phyloP scores from a whole-genome alignment of 2,113 vertebrate species.

The Rutilus rutilus region DNA sequence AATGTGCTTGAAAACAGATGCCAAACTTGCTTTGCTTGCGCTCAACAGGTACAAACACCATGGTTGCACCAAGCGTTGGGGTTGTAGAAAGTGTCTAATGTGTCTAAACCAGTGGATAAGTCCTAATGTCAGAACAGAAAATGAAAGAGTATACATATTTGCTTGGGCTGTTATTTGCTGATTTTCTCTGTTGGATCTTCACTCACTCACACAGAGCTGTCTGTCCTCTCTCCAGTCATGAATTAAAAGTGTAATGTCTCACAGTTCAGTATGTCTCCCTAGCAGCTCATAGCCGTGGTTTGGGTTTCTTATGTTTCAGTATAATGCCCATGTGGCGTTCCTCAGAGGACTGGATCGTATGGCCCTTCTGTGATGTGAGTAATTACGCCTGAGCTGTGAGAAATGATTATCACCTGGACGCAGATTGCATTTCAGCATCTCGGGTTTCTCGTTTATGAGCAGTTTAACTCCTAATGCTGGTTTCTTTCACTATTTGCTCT shows the following conservation, averaged over 20 bases:
- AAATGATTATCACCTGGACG: constrained; percentile 54
- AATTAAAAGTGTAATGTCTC: constrained; percentile 40
- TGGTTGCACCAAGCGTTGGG: not conserved
- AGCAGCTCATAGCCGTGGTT: not conserved
- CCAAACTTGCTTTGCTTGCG: not conserved
- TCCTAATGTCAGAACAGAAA: not conserved
- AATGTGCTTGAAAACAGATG: constrained; percentile 2
- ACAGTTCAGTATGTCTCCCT: constrained; percentile 28
- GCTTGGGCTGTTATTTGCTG: not conserved
- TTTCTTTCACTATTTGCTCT: not conserved
- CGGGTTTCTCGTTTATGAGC: constrained; percentile 33
- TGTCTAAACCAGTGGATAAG: not conserved
- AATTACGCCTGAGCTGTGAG: constrained; percentile 44
- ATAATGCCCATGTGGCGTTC: constrained; percentile 10
- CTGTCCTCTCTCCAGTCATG: not conserved
- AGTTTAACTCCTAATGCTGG: constrained; percentile 13
- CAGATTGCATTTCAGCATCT: constrained; percentile 40
- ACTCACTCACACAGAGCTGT: not conserved
- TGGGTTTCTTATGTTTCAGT: constrained; percentile 25
- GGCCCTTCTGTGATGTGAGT: constrained; percentile 28
- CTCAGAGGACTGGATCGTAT: constrained; percentile 28
- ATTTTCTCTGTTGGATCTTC: constrained; percentile 3
- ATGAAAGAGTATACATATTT: not conserved
- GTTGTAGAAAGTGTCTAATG: not conserved
- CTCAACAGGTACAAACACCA: not conserved